These are phyloP conservation scores for Tryphoninae sp. DNA, from an alignment of 2,888 invertebrate species.

Conservation along the genomic window DNA sequence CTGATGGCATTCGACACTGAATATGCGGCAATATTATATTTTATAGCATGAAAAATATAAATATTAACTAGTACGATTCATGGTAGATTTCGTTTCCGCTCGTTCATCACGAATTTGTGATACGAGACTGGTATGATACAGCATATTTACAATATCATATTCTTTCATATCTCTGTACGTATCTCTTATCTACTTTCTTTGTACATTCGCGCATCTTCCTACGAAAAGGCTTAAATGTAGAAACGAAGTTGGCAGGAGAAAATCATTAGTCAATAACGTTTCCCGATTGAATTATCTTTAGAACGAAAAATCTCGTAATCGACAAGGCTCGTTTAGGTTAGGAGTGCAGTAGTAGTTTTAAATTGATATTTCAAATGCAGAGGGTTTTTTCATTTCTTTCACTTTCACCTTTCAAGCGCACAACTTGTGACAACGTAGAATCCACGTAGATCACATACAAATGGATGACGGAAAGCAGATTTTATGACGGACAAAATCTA, in stretches of 20 bases:
- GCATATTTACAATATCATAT: slow-evolving; percentile 33
- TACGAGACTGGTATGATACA: slow-evolving; percentile 35
- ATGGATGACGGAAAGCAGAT: neutral
- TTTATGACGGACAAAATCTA: neutral
- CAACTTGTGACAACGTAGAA: slow-evolving; percentile 38
- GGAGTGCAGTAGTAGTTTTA: slow-evolving; percentile 29
- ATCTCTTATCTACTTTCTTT: slow-evolving; percentile 51
- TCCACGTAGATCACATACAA: neutral
- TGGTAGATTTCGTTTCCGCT: neutral
- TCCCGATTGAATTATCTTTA: slow-evolving; percentile 12
- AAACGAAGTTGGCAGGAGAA: slow-evolving; percentile 42
- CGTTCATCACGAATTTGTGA: neutral
- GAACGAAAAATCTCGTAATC: slow-evolving; percentile 23
- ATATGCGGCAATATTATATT: slow-evolving; percentile 14
- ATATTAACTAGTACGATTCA: slow-evolving; percentile 27
- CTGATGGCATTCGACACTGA: slow-evolving; percentile 13
- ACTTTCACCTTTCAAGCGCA: neutral
- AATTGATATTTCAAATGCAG: slow-evolving; percentile 53
- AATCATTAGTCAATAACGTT: slow-evolving; percentile 11
- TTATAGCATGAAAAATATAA: slow-evolving; percentile 39
- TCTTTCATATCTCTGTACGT: slow-evolving; percentile 16
- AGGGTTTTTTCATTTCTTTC: neutral
- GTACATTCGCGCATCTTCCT: slow-evolving; percentile 52
- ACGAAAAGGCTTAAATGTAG: slow-evolving; percentile 12
- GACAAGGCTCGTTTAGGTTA: slow-evolving; percentile 23